phyloP scores from a whole-genome alignment of 2,113 vertebrate species.

The Oceanites oceanicus region DNA sequence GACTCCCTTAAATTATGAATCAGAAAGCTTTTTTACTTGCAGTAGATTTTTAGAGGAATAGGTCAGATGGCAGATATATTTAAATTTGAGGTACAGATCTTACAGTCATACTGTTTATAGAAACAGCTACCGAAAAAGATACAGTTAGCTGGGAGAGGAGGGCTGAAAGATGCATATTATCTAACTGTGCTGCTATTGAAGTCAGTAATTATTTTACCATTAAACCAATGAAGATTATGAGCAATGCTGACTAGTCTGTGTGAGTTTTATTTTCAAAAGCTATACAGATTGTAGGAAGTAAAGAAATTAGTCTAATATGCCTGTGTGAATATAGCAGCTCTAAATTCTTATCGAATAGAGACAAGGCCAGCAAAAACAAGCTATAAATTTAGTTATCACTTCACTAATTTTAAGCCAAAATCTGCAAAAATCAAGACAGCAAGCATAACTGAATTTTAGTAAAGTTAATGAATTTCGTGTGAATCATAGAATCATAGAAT shows the following conservation, averaged over 20 bases:
- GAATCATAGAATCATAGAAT: too few species aligned
- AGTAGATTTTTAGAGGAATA: not conserved
- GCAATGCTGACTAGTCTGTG: not conserved
- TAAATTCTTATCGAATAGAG: not conserved
- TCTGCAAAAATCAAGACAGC: not conserved
- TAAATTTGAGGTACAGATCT: not conserved
- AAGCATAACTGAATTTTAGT: not conserved
- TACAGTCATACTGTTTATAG: not conserved
- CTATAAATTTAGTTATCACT: not conserved
- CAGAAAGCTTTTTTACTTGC: not conserved
- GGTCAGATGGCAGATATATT: not conserved
- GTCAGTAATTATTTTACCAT: not conserved
- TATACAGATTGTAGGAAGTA: not conserved
- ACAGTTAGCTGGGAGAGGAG: not conserved
- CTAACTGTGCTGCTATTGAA: not conserved
- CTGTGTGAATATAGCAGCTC: not conserved
- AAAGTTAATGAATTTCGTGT: not conserved
- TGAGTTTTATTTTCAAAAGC: not conserved
- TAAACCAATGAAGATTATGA: not conserved
- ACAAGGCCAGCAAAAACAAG: not conserved
- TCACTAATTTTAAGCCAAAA: not conserved
- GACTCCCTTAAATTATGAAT: constrained; percentile 4
- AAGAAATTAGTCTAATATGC: not conserved
- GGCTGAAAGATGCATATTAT: not conserved
- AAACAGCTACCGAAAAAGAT: not conserved